Percentiles rank a stretch among this genome's conserved stretches.
These are phyloP conservation scores for Elephantulus edwardii DNA, from an alignment of 2,113 vertebrate genomes.

Conservation along the genomic window DNA sequence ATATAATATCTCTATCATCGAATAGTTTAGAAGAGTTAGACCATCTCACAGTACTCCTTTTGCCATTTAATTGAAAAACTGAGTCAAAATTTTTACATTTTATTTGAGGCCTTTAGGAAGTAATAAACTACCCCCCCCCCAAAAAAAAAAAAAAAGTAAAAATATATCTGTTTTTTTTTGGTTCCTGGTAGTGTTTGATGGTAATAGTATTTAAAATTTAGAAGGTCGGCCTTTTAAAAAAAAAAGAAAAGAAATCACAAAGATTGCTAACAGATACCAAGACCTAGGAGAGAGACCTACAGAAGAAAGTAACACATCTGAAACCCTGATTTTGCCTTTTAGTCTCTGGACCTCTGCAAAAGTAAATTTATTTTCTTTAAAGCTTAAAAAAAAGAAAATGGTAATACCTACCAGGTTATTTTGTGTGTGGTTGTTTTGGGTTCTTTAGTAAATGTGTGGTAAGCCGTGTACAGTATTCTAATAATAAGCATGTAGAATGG, in stretches of 20 bases:
- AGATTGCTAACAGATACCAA: no score
- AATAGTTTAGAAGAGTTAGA: neutral
- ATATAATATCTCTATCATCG: slow-evolving; percentile 5
- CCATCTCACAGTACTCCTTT: slow-evolving; percentile 9
- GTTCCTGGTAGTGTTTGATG: slow-evolving; percentile 3
- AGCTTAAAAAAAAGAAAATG: no score
- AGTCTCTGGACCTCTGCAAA: no score
- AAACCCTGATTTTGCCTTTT: no score
- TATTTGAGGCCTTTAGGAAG: no score
- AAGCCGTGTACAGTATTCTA: neutral
- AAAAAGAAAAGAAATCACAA: no score
- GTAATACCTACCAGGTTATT: neutral
- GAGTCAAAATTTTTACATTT: slow-evolving; percentile 34
- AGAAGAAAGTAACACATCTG: no score
- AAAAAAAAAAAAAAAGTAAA: slow-evolving; percentile 17
- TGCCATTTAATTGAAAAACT: slow-evolving; percentile 20
- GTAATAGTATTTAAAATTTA: slow-evolving; percentile 4
- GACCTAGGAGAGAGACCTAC: no score
- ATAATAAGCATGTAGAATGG: neutral
- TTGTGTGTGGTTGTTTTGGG: no score
- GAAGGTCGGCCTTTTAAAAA: slow-evolving; percentile 15
- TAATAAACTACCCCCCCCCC: no score
- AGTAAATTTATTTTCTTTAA: no score
- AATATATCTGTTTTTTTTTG: neutral
- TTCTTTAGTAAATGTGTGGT: slow-evolving; percentile 2